Conservation (phyloP, 2,888 invertebrate species). For the Cheilosia scutellata region DNA sequence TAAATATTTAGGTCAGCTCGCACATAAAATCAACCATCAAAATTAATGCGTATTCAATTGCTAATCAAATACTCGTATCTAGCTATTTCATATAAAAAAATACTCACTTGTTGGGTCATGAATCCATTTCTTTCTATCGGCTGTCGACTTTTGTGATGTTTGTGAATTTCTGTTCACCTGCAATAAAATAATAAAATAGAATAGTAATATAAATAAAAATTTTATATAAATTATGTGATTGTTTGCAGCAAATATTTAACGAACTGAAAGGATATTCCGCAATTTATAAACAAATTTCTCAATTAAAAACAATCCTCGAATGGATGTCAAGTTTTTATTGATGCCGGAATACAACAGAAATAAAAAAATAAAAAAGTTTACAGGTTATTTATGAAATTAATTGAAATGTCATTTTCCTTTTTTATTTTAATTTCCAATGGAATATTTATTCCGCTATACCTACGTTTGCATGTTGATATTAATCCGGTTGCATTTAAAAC, state of each 20-base stretch:
- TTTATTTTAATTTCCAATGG: slow-evolving; percentile 31
- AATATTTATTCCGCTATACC: not conserved
- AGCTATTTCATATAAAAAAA: not conserved
- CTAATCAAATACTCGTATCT: too few species aligned
- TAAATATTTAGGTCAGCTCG: too few species aligned
- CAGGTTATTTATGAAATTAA: slow-evolving; percentile 54
- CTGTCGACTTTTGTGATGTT: slow-evolving; percentile 81
- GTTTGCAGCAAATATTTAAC: not conserved
- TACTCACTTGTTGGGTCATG: slow-evolving; percentile 91
- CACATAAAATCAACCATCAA: not conserved
- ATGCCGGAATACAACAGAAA: too few species aligned
- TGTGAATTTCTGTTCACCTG: slow-evolving; percentile 83
- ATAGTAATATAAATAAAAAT: not conserved
- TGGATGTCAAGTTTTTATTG: not conserved
- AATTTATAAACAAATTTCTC: not conserved
- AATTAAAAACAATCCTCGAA: slow-evolving; percentile 17
- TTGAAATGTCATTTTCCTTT: slow-evolving; percentile 44
- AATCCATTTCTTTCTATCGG: slow-evolving; percentile 90
- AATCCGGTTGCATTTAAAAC: slow-evolving; percentile 49
- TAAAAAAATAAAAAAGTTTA: not conserved
- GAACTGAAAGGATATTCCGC: not conserved
- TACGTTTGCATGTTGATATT: not conserved
- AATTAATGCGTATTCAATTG: not conserved
- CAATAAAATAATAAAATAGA: slow-evolving; percentile 42
- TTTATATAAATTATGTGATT: not conserved